A percentile compares a stretch with the other conserved stretches of the same genome.
These are phyloP conservation scores for Eulimnadia texana DNA, from an alignment of 1,140 invertebrate species.

Conservation along the genomic window DNA sequence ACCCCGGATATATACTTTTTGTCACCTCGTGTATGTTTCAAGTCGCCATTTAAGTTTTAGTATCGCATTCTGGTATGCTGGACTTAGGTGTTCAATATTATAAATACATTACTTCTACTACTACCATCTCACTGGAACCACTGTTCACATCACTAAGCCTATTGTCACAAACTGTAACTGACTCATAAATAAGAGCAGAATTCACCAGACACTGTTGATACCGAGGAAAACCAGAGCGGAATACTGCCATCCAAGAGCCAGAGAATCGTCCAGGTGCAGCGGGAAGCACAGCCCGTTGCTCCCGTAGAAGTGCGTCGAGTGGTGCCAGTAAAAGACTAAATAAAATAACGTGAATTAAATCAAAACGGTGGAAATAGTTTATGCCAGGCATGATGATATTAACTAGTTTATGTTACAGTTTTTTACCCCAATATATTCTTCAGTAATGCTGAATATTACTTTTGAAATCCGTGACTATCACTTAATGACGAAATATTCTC, in stretches of 20 bases:
- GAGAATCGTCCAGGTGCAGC: conserved; percentile 54
- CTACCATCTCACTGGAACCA: no score
- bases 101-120: neutral
- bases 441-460: no score
- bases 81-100: neutral
- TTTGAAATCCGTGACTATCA: no score
- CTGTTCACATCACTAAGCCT: no score
- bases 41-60: neutral
- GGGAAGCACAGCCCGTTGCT: conserved; percentile 56
- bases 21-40: neutral
- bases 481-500: no score
- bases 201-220: conserved; percentile 44
- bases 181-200: neutral
- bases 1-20: neutral
- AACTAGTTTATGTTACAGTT: no score
- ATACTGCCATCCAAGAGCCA: conserved; percentile 54
- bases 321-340: conserved; percentile 43
- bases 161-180: no score
- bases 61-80: neutral
- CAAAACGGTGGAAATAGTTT: neutral
- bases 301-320: conserved; percentile 50
- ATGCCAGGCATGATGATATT: neutral
- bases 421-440: no score
- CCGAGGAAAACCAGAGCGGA: conserved; percentile 55
- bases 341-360: no score